A percentile compares a stretch with the other conserved stretches of the same genome.
phyloP scores from a whole-genome alignment of 2,113 vertebrate species.

The Pao palembangensis region DNA sequence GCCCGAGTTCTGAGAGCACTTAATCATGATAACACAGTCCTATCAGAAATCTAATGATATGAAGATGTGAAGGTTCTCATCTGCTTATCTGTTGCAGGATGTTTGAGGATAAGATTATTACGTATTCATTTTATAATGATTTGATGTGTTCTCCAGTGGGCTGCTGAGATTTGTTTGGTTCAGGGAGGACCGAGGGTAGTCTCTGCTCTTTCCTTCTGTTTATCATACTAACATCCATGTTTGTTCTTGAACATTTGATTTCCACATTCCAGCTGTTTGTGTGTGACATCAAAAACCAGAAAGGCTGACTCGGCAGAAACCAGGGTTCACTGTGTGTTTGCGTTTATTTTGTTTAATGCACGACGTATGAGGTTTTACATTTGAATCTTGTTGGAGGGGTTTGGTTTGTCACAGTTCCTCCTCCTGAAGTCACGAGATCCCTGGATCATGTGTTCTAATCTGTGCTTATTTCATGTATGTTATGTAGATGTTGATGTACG shows the following conservation, averaged over 20 bases:
- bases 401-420: constrained; percentile 30
- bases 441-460: constrained; percentile 44
- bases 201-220: no score
- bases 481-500: neutral
- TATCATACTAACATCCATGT: no score
- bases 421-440: constrained; percentile 39
- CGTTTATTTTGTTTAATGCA: constrained; percentile 61
- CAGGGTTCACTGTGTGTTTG: constrained; percentile 23
- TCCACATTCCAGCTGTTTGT: constrained; percentile 63
- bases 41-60: no score
- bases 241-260: neutral
- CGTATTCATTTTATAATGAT: no score
- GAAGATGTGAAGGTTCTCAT: no score
- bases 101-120: no score
- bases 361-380: constrained; percentile 54
- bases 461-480: neutral
- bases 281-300: constrained; percentile 34
- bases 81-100: no score
- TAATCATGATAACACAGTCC: no score
- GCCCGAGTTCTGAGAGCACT: no score
- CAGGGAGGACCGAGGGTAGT: no score
- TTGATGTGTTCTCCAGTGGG: no score
- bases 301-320: constrained; percentile 21
- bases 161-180: no score
- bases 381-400: constrained; percentile 26